phyloP scores from a whole-genome alignment of 2,113 vertebrate species.

The Hypanus sabinus region DNA sequence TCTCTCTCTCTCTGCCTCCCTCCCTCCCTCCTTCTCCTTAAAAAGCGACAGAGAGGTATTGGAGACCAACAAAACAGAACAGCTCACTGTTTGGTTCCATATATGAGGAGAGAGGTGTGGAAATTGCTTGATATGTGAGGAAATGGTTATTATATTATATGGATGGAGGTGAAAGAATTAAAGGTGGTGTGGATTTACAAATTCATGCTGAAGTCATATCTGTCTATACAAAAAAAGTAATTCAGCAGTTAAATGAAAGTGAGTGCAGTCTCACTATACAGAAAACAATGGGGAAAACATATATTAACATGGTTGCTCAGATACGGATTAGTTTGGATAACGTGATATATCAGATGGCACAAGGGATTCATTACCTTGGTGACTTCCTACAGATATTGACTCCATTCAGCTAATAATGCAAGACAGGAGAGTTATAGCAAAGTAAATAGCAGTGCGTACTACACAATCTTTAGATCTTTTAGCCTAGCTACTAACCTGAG shows the following conservation, averaged over 20 bases:
- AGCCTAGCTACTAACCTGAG: constrained; percentile 39
- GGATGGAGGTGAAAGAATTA: no score
- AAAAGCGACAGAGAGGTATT: no score
- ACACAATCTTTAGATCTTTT: neutral
- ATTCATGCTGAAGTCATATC: neutral
- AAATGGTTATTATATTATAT: no score
- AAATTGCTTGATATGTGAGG: no score
- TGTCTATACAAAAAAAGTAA: neutral
- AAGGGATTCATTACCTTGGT: constrained; percentile 13
- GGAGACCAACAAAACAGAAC: no score
- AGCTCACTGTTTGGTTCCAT: no score
- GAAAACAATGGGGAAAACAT: neutral
- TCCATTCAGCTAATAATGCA: constrained; percentile 37
- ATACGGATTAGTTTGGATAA: neutral
- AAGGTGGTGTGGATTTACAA: neutral
- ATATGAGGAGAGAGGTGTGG: neutral
- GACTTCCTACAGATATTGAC: constrained; percentile 4
- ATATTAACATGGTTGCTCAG: neutral
- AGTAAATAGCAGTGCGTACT: constrained; percentile 35
- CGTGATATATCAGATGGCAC: constrained; percentile 1
- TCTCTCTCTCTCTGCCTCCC: no score
- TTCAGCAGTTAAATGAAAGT: neutral
- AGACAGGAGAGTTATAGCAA: constrained; percentile 42
- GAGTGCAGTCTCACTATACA: neutral
- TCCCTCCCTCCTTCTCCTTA: no score